Conservation (phyloP, 1,140 invertebrate species). For the Eufriesea mexicana region DNA sequence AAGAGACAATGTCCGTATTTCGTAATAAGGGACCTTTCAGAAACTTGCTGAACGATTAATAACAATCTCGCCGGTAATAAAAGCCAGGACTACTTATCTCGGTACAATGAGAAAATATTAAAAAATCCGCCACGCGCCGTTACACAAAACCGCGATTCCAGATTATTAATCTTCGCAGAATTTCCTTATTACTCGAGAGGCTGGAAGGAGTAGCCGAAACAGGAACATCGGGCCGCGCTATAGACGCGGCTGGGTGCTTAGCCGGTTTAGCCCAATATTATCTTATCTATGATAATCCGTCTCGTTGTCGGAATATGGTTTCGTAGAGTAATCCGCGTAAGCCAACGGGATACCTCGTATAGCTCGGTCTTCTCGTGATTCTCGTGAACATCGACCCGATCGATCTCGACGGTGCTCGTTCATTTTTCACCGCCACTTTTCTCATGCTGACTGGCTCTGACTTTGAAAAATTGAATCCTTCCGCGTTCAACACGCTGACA, state of each 20-base stretch:
- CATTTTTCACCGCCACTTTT: constrained; percentile 23
- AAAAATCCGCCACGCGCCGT: not conserved
- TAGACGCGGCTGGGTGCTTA: constrained; percentile 7
- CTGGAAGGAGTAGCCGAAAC: not conserved
- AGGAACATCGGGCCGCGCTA: not conserved
- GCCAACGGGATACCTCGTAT: constrained; percentile 25
- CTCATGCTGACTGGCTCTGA: constrained; percentile 17
- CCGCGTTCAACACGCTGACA: not conserved
- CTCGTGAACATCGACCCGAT: constrained; percentile 21
- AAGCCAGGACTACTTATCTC: not conserved
- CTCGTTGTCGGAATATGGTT: constrained; percentile 41
- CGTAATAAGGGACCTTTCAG: not conserved
- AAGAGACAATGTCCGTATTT: not conserved
- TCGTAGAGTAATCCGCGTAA: constrained; percentile 42
- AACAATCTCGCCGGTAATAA: constrained; percentile 18
- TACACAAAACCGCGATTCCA: not conserved
- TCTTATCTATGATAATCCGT: constrained; percentile 51
- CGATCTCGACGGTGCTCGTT: constrained; percentile 40
- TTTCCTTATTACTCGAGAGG: constrained; percentile 18
- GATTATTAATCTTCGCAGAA: constrained; percentile 12
- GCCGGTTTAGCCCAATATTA: constrained; percentile 38
- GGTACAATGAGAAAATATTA: constrained; percentile 10
- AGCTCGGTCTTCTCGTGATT: constrained; percentile 7
- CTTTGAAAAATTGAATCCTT: constrained; percentile 50
- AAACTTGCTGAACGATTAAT: constrained; percentile 7